These are phyloP conservation scores for Tetragonisca angustula DNA, from an alignment of 2,888 invertebrate genomes.

Conservation along the genomic window DNA sequence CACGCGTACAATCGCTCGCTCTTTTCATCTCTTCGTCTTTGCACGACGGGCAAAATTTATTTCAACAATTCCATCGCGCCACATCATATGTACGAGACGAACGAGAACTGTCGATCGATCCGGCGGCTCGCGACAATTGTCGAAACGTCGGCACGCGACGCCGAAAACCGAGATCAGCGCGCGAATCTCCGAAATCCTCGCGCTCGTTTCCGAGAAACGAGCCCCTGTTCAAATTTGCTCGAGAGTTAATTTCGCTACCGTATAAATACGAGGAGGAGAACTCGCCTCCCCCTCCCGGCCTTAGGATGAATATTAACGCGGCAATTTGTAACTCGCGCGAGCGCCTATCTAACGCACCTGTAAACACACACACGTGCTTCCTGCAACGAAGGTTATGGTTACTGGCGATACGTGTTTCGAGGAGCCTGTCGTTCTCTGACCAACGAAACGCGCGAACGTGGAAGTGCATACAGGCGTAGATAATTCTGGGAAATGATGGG, in stretches of 20 bases:
- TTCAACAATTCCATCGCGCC: constrained; percentile 16
- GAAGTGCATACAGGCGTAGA: too few species aligned
- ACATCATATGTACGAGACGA: constrained; percentile 47
- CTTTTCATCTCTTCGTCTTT: neutral
- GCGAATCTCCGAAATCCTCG: neutral
- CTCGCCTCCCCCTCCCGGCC: neutral
- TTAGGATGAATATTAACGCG: constrained; percentile 29
- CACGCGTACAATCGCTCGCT: constrained; percentile 36
- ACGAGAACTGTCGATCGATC: constrained; percentile 33
- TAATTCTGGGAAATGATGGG: neutral
- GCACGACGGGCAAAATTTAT: constrained; percentile 49
- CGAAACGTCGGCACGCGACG: too few species aligned
- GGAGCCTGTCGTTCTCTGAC: neutral
- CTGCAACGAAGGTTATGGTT: neutral
- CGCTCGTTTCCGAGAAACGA: neutral
- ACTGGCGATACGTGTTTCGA: neutral
- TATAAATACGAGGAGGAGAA: neutral
- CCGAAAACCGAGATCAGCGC: neutral
- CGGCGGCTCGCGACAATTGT: neutral
- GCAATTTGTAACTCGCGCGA: neutral
- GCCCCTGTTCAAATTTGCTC: constrained; percentile 18
- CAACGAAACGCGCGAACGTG: neutral
- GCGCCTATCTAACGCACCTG: neutral
- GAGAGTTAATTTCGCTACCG: constrained; percentile 2
- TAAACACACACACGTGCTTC: neutral